Percentiles rank a stretch among this genome's conserved stretches.
phyloP scores from a whole-genome alignment of 1,140 invertebrate genomes.

The Drosophila lini region DNA sequence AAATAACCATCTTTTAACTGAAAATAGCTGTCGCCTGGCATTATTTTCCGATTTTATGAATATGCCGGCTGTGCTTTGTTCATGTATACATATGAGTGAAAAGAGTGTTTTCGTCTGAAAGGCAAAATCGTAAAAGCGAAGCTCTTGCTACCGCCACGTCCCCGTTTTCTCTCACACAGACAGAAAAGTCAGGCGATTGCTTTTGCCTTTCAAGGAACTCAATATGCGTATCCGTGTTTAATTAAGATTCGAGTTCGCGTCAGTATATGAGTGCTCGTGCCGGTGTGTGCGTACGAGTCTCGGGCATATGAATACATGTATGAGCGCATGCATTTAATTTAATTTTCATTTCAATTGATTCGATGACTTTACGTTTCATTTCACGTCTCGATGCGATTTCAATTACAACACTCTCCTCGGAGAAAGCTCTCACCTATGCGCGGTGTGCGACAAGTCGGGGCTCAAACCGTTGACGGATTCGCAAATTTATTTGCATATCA shows the following conservation, averaged over 20 bases:
- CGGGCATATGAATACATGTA: constrained; percentile 76
- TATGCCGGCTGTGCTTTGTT: constrained; percentile 1
- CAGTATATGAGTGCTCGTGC: constrained; percentile 22
- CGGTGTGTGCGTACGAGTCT: constrained; percentile 25
- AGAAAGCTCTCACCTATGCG: constrained; percentile 36
- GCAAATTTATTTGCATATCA: constrained; percentile 49
- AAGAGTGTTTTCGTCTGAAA: constrained; percentile 44
- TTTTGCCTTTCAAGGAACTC: constrained; percentile 74
- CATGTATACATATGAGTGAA: constrained; percentile 20
- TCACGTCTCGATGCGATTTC: constrained; percentile 81
- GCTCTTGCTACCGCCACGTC: not conserved
- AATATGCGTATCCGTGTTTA: constrained; percentile 78
- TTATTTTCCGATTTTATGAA: constrained; percentile 8
- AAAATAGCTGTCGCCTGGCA: not conserved
- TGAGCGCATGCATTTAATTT: constrained; percentile 80
- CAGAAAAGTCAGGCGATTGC: constrained; percentile 61
- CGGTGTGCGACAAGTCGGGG: constrained; percentile 36
- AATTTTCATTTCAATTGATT: constrained; percentile 83
- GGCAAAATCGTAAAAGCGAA: constrained; percentile 43
- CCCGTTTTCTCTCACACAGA: constrained; percentile 13
- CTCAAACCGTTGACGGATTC: constrained; percentile 47
- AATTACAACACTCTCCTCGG: constrained; percentile 62
- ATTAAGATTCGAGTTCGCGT: constrained; percentile 73
- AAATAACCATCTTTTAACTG: not conserved
- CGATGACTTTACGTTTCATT: constrained; percentile 83